Percentiles rank a stretch among this genome's conserved stretches.
phyloP scores from a whole-genome alignment of 2,888 invertebrate genomes.

The Notodonta dromedarius region DNA sequence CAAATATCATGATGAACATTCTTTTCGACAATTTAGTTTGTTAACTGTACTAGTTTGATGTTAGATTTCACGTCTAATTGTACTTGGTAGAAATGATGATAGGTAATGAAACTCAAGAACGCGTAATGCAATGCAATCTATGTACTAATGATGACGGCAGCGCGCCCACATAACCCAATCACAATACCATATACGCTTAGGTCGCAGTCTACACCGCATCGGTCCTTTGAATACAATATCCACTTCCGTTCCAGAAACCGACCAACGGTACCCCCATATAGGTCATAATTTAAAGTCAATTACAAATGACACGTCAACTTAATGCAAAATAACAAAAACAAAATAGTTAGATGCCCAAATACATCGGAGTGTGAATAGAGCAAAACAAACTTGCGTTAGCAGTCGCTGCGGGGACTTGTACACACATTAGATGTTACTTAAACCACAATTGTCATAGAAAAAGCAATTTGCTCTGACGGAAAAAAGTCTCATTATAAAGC shows the following conservation, averaged over 20 bases:
- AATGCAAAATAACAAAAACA: slow-evolving; percentile 21
- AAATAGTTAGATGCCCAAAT: slow-evolving; percentile 31
- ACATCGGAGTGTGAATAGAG: slow-evolving; percentile 53
- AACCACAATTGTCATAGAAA: slow-evolving; percentile 37
- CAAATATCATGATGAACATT: not conserved
- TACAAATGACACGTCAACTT: slow-evolving; percentile 7
- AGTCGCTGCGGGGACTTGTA: slow-evolving; percentile 3
- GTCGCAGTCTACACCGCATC: slow-evolving; percentile 45
- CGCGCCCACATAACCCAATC: slow-evolving; percentile 62
- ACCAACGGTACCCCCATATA: slow-evolving; percentile 62
- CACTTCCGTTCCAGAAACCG: slow-evolving; percentile 60
- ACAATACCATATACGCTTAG: slow-evolving; percentile 56
- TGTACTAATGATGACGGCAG: slow-evolving; percentile 51
- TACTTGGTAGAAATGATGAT: not conserved
- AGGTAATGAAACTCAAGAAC: not conserved
- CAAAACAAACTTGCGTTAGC: slow-evolving; percentile 15
- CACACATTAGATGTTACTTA: slow-evolving; percentile 17
- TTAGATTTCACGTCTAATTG: too few relatives aligned
- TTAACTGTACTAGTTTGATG: not conserved
- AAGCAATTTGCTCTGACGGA: slow-evolving; percentile 25
- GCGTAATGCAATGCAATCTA: not conserved
- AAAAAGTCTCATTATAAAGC: slow-evolving; percentile 26
- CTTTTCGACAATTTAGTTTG: not conserved
- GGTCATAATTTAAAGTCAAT: slow-evolving; percentile 39
- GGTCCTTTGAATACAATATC: slow-evolving; percentile 65